A percentile compares a stretch with the other conserved stretches of the same genome.
These are phyloP conservation scores for Sciurus niger DNA, from an alignment of 2,113 vertebrate species.

Conservation along the genomic window DNA sequence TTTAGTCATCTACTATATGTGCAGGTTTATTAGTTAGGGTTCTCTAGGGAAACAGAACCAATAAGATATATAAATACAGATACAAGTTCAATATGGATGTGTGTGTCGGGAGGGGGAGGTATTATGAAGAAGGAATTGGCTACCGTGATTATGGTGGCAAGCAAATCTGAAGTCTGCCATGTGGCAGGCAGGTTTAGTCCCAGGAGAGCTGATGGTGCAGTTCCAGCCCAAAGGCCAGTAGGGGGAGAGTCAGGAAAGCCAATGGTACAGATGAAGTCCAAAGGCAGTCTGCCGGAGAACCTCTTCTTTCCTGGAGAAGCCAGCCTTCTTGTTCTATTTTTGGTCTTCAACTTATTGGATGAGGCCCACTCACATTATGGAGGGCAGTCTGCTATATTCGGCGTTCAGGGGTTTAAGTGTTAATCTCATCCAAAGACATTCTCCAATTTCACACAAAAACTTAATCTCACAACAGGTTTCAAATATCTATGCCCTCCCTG, in stretches of 20 bases:
- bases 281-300: background rate
- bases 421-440: slow-evolving; percentile 15
- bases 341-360: background rate
- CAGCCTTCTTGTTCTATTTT: background rate
- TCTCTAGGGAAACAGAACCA: slow-evolving; percentile 32
- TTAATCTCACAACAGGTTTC: background rate
- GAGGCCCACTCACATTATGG: background rate
- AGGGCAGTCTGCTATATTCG: background rate
- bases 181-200: background rate
- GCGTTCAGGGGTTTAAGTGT: background rate
- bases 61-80: background rate
- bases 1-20: background rate
- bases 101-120: background rate
- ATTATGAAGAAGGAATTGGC: background rate
- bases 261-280: background rate
- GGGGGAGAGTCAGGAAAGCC: background rate
- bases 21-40: background rate
- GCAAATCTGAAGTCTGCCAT: background rate
- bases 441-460: slow-evolving; percentile 29
- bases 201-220: background rate
- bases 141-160: background rate
- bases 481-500: background rate
- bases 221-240: background rate
- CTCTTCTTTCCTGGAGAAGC: background rate
- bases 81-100: background rate